phyloP scores from a whole-genome alignment of 2,797 vertebrate species.

The Picus viridis region DNA sequence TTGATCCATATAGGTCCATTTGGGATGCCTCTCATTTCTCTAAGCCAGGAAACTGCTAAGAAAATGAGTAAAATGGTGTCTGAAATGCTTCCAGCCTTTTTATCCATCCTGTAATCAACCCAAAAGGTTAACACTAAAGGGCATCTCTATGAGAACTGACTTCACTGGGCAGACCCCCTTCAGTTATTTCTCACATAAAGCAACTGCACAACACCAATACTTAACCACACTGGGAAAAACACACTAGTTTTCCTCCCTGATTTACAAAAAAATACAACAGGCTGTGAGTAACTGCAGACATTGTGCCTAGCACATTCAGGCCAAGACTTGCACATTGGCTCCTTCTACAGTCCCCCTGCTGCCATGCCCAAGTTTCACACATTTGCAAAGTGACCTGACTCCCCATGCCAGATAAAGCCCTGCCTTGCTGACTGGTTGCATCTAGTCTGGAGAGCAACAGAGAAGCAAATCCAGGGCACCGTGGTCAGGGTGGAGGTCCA shows the following conservation, averaged over 20 bases:
- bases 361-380: rapidly evolving
- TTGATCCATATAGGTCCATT: neutral
- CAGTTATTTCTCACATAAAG: neutral
- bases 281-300: neutral
- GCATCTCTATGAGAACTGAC: neutral
- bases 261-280: neutral
- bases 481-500: rapidly evolving
- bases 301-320: neutral
- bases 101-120: neutral
- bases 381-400: neutral
- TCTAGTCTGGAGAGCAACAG: rapidly evolving
- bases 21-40: neutral
- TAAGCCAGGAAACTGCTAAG: neutral
- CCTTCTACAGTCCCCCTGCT: neutral
- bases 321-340: neutral
- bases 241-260: neutral
- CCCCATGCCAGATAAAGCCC: rapidly evolving
- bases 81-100: neutral
- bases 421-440: neutral
- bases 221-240: neutral
- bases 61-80: neutral
- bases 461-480: neutral
- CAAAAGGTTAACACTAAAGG: neutral
- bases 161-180: neutral
- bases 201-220: neutral